Conservation (phyloP, 2,113 vertebrate genomes). For the Takifugu flavidus region DNA sequence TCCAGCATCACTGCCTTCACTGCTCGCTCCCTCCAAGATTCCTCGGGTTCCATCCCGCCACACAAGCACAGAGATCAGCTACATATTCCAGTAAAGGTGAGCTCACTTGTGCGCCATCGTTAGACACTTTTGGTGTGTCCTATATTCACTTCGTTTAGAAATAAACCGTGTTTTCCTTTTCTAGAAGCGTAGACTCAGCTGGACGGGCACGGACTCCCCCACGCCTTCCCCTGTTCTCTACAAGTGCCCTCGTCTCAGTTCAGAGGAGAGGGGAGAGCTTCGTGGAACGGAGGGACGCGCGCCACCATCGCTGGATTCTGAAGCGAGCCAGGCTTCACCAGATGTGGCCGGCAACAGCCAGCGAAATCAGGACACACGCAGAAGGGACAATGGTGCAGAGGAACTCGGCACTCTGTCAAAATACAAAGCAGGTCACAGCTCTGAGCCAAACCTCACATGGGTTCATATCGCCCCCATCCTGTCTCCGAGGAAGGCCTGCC, state of each 20-base stretch:
- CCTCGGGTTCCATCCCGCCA: constrained; percentile 44
- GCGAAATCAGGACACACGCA: constrained; percentile 11
- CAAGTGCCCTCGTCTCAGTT: constrained; percentile 41
- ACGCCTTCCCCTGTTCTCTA: constrained; percentile 42
- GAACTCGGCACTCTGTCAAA: constrained; percentile 24
- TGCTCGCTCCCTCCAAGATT: constrained; percentile 37
- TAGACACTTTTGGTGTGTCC: background rate
- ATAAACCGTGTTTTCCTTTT: constrained; percentile 21
- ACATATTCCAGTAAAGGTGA: constrained; percentile 78
- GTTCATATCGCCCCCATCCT: constrained; percentile 80
- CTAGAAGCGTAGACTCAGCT: constrained; percentile 76
- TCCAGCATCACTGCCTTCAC: constrained; percentile 21
- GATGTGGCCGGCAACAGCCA: constrained; percentile 11
- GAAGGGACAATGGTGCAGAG: constrained; percentile 24
- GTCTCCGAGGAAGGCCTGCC: constrained; percentile 70
- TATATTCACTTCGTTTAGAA: constrained; percentile 6
- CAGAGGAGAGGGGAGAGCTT: constrained; percentile 22
- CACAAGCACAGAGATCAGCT: constrained; percentile 77
- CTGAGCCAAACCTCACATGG: constrained; percentile 81
- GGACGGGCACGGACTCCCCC: constrained; percentile 66
- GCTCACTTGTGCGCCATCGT: background rate
- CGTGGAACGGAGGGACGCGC: constrained; percentile 7
- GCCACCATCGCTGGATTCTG: constrained; percentile 5
- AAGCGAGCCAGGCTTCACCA: constrained; percentile 8
- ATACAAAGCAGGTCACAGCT: constrained; percentile 57